Percentiles rank a stretch among this genome's conserved stretches.
These are phyloP conservation scores for Notamacropus eugenii DNA, from an alignment of 2,797 vertebrate genomes.

Conservation along the genomic window DNA sequence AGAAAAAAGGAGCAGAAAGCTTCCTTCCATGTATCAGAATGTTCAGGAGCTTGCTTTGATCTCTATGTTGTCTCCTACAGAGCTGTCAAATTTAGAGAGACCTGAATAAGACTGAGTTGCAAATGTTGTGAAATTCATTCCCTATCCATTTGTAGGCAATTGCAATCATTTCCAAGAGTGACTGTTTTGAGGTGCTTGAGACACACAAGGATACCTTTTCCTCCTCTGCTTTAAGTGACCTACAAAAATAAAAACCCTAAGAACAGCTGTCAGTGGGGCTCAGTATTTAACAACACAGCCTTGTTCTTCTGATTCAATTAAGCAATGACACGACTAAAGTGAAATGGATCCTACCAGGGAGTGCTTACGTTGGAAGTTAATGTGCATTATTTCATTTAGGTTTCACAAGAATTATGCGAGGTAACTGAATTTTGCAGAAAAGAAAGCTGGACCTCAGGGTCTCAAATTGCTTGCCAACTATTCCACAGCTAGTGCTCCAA, in stretches of 20 bases:
- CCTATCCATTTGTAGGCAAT: not conserved
- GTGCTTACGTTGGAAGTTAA: not conserved
- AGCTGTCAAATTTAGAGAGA: not conserved
- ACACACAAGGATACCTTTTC: not conserved
- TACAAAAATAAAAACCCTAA: not conserved
- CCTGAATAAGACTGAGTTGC: not conserved
- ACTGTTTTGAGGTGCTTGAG: not conserved
- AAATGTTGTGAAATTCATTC: not conserved
- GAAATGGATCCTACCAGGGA: not conserved
- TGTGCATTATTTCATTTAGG: not conserved
- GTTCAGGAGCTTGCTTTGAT: not conserved
- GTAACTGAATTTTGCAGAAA: not conserved
- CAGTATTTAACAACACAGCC: not conserved
- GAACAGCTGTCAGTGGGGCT: not conserved
- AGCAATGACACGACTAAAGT: not conserved
- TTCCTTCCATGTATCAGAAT: not conserved
- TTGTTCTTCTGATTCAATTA: not conserved
- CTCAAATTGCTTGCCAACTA: not conserved
- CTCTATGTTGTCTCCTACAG: not conserved
- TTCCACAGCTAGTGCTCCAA: not conserved
- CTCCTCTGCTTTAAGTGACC: not conserved
- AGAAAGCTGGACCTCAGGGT: not conserved
- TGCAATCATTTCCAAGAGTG: not conserved
- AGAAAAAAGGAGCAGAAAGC: not conserved
- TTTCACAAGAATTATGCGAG: not conserved